Evolutionary conservation across 2,888 invertebrate species (phyloP).

Genomic region (Siphonodentalium dalli): DNA sequence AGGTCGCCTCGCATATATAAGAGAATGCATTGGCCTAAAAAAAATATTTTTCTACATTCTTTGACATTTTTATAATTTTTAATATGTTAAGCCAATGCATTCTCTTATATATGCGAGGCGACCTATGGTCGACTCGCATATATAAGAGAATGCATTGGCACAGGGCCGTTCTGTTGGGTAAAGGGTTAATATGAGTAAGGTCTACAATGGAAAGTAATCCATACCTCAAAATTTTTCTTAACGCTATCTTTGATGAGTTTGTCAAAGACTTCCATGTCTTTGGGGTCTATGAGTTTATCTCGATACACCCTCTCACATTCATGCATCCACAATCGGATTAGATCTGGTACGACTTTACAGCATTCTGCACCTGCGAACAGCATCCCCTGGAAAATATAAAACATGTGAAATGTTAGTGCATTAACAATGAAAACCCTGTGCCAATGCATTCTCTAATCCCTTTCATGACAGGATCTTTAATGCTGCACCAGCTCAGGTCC

Average conservation of each 20-base stretch:
- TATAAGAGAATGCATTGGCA: no score
- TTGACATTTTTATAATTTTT: no score
- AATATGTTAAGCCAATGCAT: no score
- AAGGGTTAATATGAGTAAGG: no score
- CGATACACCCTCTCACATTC: conserved; percentile 93
- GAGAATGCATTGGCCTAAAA: no score
- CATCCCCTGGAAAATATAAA: conserved; percentile 74
- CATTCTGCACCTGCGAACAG: conserved; percentile 90
- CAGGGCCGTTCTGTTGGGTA: no score
- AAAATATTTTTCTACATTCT: no score
- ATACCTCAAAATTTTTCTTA: conserved; percentile 86
- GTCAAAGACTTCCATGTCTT: conserved; percentile 87
- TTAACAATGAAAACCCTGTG: not conserved
- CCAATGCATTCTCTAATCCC: not conserved
- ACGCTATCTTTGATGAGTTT: conserved; percentile 89
- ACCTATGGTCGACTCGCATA: no score
- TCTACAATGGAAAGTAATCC: not conserved
- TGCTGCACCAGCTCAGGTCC: no score
- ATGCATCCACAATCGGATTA: conserved; percentile 91
- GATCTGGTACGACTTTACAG: conserved; percentile 78
- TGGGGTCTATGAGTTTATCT: conserved; percentile 90
- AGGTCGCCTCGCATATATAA: no score
- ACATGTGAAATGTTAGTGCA: not conserved
- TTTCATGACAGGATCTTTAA: no score
- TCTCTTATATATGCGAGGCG: no score